These are phyloP conservation scores for Eospalax fontanierii DNA, from an alignment of 2,797 vertebrate species.

Conservation along the genomic window DNA sequence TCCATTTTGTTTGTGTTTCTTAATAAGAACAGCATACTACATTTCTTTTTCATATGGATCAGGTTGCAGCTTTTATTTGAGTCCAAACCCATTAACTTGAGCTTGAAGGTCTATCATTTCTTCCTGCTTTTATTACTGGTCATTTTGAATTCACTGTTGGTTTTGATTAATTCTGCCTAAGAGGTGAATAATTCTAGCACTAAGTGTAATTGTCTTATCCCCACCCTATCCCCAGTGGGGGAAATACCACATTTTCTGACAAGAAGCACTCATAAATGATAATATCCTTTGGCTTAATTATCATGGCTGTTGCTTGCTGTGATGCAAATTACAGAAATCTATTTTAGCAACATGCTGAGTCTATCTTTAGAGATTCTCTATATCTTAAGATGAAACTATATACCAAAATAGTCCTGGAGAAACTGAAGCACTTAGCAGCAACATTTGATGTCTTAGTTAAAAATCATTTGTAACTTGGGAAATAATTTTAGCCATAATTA, in stretches of 20 bases:
- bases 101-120: slow-evolving; percentile 5
- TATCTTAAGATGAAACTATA: background rate
- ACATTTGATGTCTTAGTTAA: slow-evolving; percentile 26
- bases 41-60: slow-evolving; percentile 25
- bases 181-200: slow-evolving; percentile 33
- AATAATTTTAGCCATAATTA: slow-evolving; percentile 16
- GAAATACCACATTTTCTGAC: slow-evolving; percentile 73
- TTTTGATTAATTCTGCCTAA: slow-evolving; percentile 65
- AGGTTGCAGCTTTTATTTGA: background rate
- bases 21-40: background rate
- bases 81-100: background rate
- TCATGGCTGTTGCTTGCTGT: slow-evolving; percentile 71
- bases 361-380: slow-evolving; percentile 65
- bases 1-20: background rate
- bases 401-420: background rate
- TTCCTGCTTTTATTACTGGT: slow-evolving; percentile 29
- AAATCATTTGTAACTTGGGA: slow-evolving; percentile 7
- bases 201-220: slow-evolving; percentile 65
- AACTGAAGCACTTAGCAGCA: background rate
- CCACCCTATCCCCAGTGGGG: slow-evolving; percentile 67
- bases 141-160: slow-evolving; percentile 43
- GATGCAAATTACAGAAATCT: slow-evolving; percentile 78
- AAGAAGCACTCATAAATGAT: slow-evolving; percentile 77
- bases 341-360: slow-evolving; percentile 66
- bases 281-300: slow-evolving; percentile 81